phyloP scores from a whole-genome alignment of 2,888 invertebrate genomes.

The Eilema caniola region DNA sequence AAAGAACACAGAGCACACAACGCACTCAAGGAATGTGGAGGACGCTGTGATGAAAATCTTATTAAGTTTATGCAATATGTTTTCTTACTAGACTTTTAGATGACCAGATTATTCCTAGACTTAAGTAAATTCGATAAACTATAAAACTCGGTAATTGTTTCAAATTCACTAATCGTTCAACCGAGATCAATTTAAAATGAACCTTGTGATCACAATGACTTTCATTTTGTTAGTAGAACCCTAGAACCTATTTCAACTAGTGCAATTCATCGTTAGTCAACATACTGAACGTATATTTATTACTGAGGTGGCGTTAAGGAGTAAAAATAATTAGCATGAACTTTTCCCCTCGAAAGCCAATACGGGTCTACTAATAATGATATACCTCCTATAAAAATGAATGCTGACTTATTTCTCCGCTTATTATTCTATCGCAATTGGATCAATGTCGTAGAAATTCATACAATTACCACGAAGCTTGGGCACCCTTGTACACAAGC shows the following conservation, averaged over 20 bases:
- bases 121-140: no score
- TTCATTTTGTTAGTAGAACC: background rate
- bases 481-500: background rate
- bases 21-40: background rate
- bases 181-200: no score
- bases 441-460: background rate
- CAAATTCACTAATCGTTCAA: no score
- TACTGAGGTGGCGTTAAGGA: background rate
- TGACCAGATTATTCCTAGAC: no score
- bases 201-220: no score
- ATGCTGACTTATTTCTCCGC: background rate
- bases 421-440: background rate
- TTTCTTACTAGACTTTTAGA: background rate
- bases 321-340: background rate
- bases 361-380: no score
- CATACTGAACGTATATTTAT: no score
- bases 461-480: background rate
- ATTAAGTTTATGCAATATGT: background rate
- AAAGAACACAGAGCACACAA: background rate
- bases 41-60: background rate
- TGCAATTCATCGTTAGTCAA: background rate
- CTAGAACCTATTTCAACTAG: background rate
- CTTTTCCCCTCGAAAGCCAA: background rate
- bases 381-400: background rate
- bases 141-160: no score